These are phyloP conservation scores for Potamilus streckersoni DNA, from an alignment of 1,140 invertebrate species.

Conservation along the genomic window DNA sequence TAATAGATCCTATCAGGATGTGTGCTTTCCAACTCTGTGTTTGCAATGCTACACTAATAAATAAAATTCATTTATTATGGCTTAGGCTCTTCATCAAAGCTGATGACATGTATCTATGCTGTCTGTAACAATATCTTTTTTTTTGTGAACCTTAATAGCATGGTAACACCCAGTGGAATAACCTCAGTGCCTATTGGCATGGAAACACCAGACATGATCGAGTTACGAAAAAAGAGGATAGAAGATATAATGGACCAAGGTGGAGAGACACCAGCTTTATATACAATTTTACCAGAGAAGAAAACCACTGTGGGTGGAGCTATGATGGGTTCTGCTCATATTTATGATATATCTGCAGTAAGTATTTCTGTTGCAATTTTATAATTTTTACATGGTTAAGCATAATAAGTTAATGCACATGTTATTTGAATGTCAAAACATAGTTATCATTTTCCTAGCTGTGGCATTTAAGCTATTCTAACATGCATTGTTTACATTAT, in stretches of 20 bases:
- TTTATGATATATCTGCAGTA: slow-evolving; percentile 88
- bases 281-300: slow-evolving; percentile 88
- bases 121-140: too few species aligned
- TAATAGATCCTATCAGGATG: too few species aligned
- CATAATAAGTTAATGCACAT: too few species aligned
- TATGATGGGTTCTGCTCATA: slow-evolving; percentile 97
- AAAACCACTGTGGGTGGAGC: slow-evolving; percentile 86
- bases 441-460: too few species aligned
- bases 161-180: slow-evolving; percentile 95
- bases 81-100: too few species aligned
- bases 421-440: too few species aligned
- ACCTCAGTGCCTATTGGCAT: slow-evolving; percentile 94
- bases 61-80: too few species aligned
- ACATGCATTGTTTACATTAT: too few species aligned
- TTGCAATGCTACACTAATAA: too few species aligned
- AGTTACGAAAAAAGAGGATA: slow-evolving; percentile 96
- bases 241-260: slow-evolving; percentile 95
- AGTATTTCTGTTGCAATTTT: slow-evolving; percentile 18
- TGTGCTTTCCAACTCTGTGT: too few species aligned
- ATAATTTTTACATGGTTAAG: background rate
- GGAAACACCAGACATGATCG: slow-evolving; percentile 98
- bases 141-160: slow-evolving; percentile 47
- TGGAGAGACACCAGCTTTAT: slow-evolving; percentile 64
- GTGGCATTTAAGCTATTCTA: too few species aligned
- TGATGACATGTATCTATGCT: too few species aligned